A percentile compares a stretch with the other conserved stretches of the same genome.
phyloP scores from a whole-genome alignment of 2,113 vertebrate species.

The Trogon melanurus region DNA sequence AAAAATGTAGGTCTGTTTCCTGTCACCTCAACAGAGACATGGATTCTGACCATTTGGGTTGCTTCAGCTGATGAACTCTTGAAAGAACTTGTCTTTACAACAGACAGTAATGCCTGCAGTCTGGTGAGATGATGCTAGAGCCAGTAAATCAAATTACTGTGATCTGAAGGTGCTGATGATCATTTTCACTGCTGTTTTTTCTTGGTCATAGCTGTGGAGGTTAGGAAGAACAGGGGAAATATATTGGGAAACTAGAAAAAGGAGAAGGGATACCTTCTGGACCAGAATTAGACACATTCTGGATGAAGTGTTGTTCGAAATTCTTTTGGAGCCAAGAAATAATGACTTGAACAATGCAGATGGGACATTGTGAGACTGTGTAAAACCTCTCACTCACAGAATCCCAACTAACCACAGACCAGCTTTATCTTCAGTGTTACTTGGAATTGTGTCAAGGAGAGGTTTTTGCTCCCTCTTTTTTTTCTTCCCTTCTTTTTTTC shows the following conservation, averaged over 20 bases:
- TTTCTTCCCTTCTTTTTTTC: background rate
- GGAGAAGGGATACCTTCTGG: background rate
- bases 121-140: background rate
- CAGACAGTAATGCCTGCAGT: background rate
- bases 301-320: background rate
- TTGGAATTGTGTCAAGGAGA: conserved; percentile 47
- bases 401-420: background rate
- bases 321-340: background rate
- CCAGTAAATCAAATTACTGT: background rate
- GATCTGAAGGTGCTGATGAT: background rate
- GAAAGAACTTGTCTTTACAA: background rate
- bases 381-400: conserved; percentile 10
- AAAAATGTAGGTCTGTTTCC: background rate
- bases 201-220: background rate
- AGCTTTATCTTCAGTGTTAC: conserved; percentile 33
- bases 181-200: background rate
- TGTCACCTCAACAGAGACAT: background rate
- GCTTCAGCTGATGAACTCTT: background rate
- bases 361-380: background rate
- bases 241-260: background rate
- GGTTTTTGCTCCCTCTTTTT: background rate
- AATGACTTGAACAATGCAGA: conserved; percentile 9
- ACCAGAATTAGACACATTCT: background rate
- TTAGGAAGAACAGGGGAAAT: background rate
- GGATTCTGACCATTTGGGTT: background rate